These are phyloP conservation scores for Stylophora pistillata DNA, from an alignment of 64 coral and sea anemone genomes.

Conservation along the genomic window DNA sequence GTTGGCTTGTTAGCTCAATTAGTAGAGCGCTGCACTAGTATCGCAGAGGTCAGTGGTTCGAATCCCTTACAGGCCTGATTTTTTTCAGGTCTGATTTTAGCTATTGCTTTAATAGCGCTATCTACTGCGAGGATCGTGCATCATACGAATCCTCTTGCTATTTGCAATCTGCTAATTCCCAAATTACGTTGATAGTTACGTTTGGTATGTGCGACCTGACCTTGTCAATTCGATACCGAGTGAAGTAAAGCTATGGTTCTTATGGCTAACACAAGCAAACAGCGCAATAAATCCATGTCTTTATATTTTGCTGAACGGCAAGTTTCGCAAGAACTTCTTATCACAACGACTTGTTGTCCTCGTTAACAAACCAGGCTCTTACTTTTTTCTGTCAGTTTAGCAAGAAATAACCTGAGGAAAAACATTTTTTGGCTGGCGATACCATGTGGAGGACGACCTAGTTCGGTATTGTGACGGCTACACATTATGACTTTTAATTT, in stretches of 20 bases:
- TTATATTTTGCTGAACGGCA: slow-evolving; percentile 30
- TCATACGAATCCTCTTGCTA: slow-evolving; percentile 19
- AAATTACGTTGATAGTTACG: neutral
- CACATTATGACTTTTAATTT: too few species aligned
- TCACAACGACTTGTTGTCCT: neutral
- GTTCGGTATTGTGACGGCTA: too few species aligned
- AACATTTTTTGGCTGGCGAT: too few species aligned
- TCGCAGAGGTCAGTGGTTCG: too few species aligned
- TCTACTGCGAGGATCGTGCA: too few species aligned
- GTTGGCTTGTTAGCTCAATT: too few species aligned
- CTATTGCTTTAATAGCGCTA: neutral
- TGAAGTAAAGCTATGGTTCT: neutral
- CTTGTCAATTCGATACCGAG: neutral
- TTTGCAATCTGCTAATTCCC: slow-evolving; percentile 57
- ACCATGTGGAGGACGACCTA: too few species aligned
- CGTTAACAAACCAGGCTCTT: neutral
- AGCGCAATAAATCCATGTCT: slow-evolving; percentile 45
- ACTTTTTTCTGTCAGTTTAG: too few species aligned
- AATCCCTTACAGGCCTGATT: too few species aligned
- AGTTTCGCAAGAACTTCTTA: slow-evolving; percentile 28
- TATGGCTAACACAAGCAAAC: neutral
- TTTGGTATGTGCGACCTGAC: neutral
- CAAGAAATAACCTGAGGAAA: too few species aligned
- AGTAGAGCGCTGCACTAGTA: neutral
- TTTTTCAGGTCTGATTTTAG: too few species aligned